Evolutionary conservation across 2,113 vertebrate genomes (phyloP), one percentile per base, ranked within the genome.

Genomic region (Caloenas nicobarica): DNA sequence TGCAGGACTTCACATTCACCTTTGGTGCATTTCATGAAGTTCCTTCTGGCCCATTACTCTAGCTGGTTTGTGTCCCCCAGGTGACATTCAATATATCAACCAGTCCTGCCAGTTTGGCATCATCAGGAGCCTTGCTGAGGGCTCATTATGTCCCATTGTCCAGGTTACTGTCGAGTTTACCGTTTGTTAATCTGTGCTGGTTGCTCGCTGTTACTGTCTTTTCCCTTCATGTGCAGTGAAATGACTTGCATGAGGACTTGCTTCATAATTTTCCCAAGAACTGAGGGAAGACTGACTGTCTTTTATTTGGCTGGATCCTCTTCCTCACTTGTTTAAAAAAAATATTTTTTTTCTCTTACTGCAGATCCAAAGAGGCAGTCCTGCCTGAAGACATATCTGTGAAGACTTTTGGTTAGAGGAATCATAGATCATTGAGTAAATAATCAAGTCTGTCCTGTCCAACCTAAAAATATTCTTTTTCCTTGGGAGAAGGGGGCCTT

Each of bases 61-160:
- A 38, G 36, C 7, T 71, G 7, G 1, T 51, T 22, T 74, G 22
- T 11, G 46, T 64, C 25, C 42, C 22, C 16, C 54, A 69, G 38
- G 25, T 74, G 48, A 29, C 36, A 86, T 26, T 8, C 56, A 78
- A 5, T 25, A 29, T 73, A 38, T 60, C 16, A 61, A 13, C 6
- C 24, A 28, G 18, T 77, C 10, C 44, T 46, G 44, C 17, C 42
- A 68, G 10, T 46, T 13, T 89, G 56, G 15, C 18, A 46, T 54
- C 73, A 71, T 24, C 34, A 71, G 56, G 3, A 74, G 42, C 51
- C 10, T 66, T 7, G 2, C n/a, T 82, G 73, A 68, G 17, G 36
- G 23, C 23, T 58, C 2, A 1, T 72, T 64, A 23, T 0, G 0
- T 86, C n/a, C 31, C 14, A 16, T 24, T 28, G 19, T 42, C n/a